Evolutionary conservation across 1,140 invertebrate genomes (phyloP).

Genomic region (Drosophila mayri): DNA sequence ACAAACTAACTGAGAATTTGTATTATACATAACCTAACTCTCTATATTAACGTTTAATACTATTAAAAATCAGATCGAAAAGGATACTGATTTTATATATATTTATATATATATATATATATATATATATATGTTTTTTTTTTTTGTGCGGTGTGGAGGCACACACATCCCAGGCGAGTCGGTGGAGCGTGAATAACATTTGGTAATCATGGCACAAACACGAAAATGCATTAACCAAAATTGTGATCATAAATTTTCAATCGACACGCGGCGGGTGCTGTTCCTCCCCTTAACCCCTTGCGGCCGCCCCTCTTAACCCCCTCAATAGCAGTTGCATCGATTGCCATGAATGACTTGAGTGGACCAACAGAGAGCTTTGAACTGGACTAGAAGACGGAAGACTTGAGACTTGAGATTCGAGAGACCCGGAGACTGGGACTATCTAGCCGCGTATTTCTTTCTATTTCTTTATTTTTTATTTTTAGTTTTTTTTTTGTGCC

Average conservation of each 20-base stretch:
- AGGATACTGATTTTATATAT: background rate
- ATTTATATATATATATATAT: background rate
- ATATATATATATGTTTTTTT: background rate
- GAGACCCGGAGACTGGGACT: constrained; percentile 12
- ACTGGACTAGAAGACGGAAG: constrained; percentile 70
- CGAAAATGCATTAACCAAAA: constrained; percentile 84
- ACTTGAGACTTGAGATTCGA: constrained; percentile 20
- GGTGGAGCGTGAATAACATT: constrained; percentile 83
- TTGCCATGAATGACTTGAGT: constrained; percentile 73
- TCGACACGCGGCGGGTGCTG: constrained; percentile 82
- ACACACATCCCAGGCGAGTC: constrained; percentile 58
- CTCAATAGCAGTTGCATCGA: constrained; percentile 3
- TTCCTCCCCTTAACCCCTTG: constrained; percentile 44
- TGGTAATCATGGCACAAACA: constrained; percentile 83
- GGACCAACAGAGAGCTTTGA: constrained; percentile 48
- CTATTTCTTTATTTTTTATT: constrained; percentile 9
- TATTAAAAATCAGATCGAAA: background rate
- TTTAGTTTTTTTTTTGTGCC: constrained; percentile 29
- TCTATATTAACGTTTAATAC: background rate
- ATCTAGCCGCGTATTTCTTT: constrained; percentile 49
- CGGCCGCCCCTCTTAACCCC: constrained; percentile 16
- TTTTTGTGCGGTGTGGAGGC: constrained; percentile 4
- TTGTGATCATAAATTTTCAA: constrained; percentile 84
- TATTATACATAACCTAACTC: background rate
- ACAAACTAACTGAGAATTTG: too few species aligned